Evolutionary conservation across 2,888 invertebrate genomes (phyloP), one percentile per base, ranked within the genome.

Genomic region (Patella pellucida): DNA sequence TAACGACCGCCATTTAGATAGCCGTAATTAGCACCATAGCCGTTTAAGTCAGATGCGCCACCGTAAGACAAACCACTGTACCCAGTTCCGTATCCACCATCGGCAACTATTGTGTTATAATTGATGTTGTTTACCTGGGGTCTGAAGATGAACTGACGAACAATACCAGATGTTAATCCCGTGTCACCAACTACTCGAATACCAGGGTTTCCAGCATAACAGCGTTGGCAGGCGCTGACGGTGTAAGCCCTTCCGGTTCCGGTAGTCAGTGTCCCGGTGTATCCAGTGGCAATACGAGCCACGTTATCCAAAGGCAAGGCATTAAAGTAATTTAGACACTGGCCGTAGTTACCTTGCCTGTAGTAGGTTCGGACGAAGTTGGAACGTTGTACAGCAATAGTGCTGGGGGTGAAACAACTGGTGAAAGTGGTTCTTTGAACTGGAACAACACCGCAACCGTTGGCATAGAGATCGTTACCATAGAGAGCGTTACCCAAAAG

Each of bases 131-230:
- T 31, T 5, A 31, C 5, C 31, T 31, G 31, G 7, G 31, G 31
- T 62, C 62, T 62, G 62, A 62, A 62, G 62, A 62, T 62, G 15
- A 62, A 62, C 11, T 62, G n/a, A 19, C 62, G n/a, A n/a, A 19
- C 23, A 19, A 19, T 19, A 62, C 23, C 23, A 14, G n/a, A 5
- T 19, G 23, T 19, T 9, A 23, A 23, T 19, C 19, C n/a, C n/a
- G n/a, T 23, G 62, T 62, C 19, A 11, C 62, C n/a, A 12, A 19
- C 19, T 19, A 62, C 62, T 12, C 19, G 23, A 23, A 62, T 62
- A 19, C 62, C 62, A 9, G 62, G 23, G 62, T 62, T 62, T 19
- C 62, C 62, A 62, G 19, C 62, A 62, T 19, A 62, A 62, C 62
- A 62, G n/a, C 62, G n/a, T 23, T 62, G 23, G 23, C 62, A 62